A percentile compares a stretch with the other conserved stretches of the same genome.
These are phyloP conservation scores for Sarcophaga carnaria DNA, from an alignment of 2,888 invertebrate species.

Conservation along the genomic window DNA sequence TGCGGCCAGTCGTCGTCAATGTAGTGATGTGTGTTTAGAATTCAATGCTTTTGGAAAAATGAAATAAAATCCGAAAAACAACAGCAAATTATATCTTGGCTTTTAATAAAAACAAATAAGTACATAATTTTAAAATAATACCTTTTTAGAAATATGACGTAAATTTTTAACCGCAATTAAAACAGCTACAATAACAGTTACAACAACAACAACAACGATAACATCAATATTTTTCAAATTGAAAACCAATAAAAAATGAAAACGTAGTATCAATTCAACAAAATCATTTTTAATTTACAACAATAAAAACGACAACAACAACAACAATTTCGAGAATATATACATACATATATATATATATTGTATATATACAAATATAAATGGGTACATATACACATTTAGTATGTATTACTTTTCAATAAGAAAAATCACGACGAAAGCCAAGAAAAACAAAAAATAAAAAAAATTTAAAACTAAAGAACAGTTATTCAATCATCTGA, in stretches of 20 bases:
- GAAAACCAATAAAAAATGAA: too few relatives aligned
- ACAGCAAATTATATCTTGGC: neutral
- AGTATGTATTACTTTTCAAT: neutral
- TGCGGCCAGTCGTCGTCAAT: slow-evolving; percentile 56
- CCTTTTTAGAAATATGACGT: too few relatives aligned
- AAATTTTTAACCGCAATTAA: slow-evolving; percentile 22
- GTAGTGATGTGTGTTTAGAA: slow-evolving; percentile 35
- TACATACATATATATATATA: too few relatives aligned
- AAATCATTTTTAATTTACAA: too few relatives aligned
- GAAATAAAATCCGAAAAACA: neutral
- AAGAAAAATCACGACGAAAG: neutral
- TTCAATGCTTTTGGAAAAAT: slow-evolving; percentile 35
- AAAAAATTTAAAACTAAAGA: neutral
- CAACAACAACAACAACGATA: slow-evolving; percentile 24
- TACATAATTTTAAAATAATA: neutral
- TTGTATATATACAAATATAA: too few relatives aligned
- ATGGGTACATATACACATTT: neutral
- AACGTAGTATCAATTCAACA: too few relatives aligned
- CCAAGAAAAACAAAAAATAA: neutral
- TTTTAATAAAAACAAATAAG: slow-evolving; percentile 5
- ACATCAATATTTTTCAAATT: slow-evolving; percentile 1
- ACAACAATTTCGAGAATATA: too few relatives aligned
- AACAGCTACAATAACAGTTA: neutral
- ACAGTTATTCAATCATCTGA: too few relatives aligned
- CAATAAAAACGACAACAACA: too few relatives aligned